Evolutionary conservation across 2,797 vertebrate species (phyloP), one percentile per base, ranked within the genome.

Genomic region (Oreochromis grahami): DNA sequence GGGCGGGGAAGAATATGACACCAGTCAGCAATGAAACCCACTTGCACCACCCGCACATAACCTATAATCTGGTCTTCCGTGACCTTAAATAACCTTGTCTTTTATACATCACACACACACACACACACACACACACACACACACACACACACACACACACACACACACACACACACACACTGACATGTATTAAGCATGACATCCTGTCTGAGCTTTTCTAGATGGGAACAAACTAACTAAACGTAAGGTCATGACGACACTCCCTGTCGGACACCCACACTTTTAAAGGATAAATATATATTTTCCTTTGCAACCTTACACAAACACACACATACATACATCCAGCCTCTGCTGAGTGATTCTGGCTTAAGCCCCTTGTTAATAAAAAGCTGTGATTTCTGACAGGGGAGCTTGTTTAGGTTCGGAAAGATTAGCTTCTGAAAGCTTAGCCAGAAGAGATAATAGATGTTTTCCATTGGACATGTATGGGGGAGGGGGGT

Each of bases 311-410:
- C 11, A 5, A 65, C 60, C 74, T 53, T 74, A 78, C 72, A 74
- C 76, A 79, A 36, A 86, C 82, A 58, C 68, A 29, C 60, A 55
- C n/a, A 58, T 11, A 12, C 80, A 53, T 45, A 2, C 60, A 68
- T 50, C 26, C 78, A 24, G 8, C 50, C 78, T 74, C 86, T 53
- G 43, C 77, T 58, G 81, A 81, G 60, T 6, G 8, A 79, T 58
- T 83, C 74, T 79, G 72, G 32, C 50, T 87, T 84, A 85, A 90
- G 76, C 76, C 84, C 83, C 5, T 10, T 85, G 83, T 72, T 92
- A 87, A 87, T 91, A 76, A 83, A 87, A 76, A 63, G 76, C 76
- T 80, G 65, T 79, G 86, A 90, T 88, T 86, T 88, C 83, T 86
- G 86, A 88, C 84, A 80, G 83, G 55, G 7, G 63, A 45, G 70